Conservation (phyloP, 1,140 invertebrate genomes). For the Brachionus paranguensis region DNA sequence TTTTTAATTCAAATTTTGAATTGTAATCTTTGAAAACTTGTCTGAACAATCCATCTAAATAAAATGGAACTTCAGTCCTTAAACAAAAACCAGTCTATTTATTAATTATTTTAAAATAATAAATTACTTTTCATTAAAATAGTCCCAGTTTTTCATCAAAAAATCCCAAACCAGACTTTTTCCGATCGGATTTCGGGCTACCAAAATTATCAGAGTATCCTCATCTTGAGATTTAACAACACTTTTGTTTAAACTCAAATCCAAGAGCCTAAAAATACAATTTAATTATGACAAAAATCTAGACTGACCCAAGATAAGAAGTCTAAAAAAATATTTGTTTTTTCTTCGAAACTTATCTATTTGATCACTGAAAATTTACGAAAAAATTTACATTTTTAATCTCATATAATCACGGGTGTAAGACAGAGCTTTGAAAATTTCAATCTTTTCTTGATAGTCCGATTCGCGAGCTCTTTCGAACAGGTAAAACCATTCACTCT, state of each 20-base stretch:
- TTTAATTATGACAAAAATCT: not conserved
- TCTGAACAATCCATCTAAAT: not conserved
- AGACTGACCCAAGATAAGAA: not conserved
- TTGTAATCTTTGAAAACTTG: not conserved
- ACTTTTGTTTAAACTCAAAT: slow-evolving; percentile 60
- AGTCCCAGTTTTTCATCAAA: slow-evolving; percentile 67
- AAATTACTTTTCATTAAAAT: slow-evolving; percentile 59
- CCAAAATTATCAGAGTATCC: slow-evolving; percentile 63
- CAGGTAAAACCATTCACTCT: slow-evolving; percentile 8
- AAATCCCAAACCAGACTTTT: slow-evolving; percentile 70
- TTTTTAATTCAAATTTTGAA: slow-evolving; percentile 9
- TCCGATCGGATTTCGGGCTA: slow-evolving; percentile 67
- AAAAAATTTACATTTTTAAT: not conserved
- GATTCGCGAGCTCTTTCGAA: not conserved
- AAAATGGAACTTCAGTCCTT: not conserved
- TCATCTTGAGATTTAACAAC: slow-evolving; percentile 66
- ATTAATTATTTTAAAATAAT: not conserved
- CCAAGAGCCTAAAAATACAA: not conserved
- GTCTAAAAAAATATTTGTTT: not conserved
- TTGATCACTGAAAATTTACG: not conserved
- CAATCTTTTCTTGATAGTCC: not conserved
- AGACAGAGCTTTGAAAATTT: not conserved
- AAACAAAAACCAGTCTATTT: not conserved
- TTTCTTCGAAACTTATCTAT: not conserved
- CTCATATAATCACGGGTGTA: not conserved